phyloP scores from a whole-genome alignment of 2,113 vertebrate genomes.

The Clarias macrocephalus region DNA sequence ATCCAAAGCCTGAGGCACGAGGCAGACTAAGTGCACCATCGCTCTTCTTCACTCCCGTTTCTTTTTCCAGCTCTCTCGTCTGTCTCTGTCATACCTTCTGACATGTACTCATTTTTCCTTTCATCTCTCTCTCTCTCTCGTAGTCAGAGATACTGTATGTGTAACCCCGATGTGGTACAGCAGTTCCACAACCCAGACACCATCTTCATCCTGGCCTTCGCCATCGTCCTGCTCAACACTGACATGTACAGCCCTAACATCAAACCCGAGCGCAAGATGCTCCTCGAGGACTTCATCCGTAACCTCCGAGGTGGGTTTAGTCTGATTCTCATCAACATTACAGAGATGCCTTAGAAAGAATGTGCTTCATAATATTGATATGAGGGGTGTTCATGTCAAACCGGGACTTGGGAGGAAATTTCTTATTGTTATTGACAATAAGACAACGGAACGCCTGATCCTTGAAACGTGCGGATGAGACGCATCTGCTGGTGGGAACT shows the following conservation, averaged over 20 bases:
- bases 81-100: neutral
- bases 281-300: conserved; percentile 97
- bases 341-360: neutral
- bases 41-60: neutral
- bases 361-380: neutral
- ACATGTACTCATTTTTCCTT: conserved; percentile 17
- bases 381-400: too few relatives aligned
- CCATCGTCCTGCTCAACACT: conserved; percentile 97
- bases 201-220: conserved; percentile 98
- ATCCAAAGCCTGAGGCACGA: conserved; percentile 25
- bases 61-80: conserved; percentile 5
- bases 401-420: too few relatives aligned
- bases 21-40: conserved; percentile 35
- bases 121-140: conserved; percentile 47
- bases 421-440: too few relatives aligned
- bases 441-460: too few relatives aligned
- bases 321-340: neutral
- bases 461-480: too few relatives aligned
- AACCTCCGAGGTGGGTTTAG: conserved; percentile 86
- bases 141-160: conserved; percentile 99
- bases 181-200: conserved; percentile 99
- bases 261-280: conserved; percentile 98
- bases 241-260: conserved; percentile 99
- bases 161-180: conserved; percentile 97
- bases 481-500: too few relatives aligned